Percentiles rank a stretch among this genome's conserved stretches.
Evolutionary conservation across 2,797 vertebrate genomes (phyloP).

Genomic region (Typhlichthys eigenmanni): DNA sequence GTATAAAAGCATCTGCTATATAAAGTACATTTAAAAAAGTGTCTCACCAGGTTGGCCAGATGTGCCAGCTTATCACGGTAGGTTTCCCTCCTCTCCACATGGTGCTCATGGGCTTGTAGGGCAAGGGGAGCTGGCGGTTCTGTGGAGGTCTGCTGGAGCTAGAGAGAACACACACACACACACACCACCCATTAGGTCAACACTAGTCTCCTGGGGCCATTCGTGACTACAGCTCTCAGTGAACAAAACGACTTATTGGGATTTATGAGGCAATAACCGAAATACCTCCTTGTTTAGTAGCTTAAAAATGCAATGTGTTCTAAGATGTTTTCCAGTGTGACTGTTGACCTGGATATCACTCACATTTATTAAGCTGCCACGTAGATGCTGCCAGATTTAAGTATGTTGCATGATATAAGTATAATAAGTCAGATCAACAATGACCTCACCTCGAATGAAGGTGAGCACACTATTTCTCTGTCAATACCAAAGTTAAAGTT

Average conservation of each 20-base stretch:
- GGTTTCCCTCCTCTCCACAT: slow-evolving; percentile 71
- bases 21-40: not conserved
- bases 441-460: slow-evolving; percentile 36
- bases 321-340: no score
- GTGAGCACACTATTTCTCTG: slow-evolving; percentile 24
- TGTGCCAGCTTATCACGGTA: slow-evolving; percentile 67
- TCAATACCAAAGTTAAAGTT: slow-evolving; percentile 56
- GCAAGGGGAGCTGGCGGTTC: slow-evolving; percentile 63
- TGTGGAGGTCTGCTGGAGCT: slow-evolving; percentile 75
- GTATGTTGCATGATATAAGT: no score
- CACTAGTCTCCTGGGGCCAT: no score
- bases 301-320: no score
- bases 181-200: slow-evolving; percentile 37
- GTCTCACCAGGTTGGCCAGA: slow-evolving; percentile 78
- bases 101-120: slow-evolving; percentile 66
- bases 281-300: no score
- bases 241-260: no score
- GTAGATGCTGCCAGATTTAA: no score
- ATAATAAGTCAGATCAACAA: slow-evolving; percentile 4
- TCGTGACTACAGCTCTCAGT: no score
- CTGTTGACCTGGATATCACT: slow-evolving; percentile 12
- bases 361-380: no score
- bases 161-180: slow-evolving; percentile 2
- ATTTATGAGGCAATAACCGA: no score
- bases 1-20: not conserved